phyloP scores from a whole-genome alignment of 2,888 invertebrate species.

The Theristus sp. region DNA sequence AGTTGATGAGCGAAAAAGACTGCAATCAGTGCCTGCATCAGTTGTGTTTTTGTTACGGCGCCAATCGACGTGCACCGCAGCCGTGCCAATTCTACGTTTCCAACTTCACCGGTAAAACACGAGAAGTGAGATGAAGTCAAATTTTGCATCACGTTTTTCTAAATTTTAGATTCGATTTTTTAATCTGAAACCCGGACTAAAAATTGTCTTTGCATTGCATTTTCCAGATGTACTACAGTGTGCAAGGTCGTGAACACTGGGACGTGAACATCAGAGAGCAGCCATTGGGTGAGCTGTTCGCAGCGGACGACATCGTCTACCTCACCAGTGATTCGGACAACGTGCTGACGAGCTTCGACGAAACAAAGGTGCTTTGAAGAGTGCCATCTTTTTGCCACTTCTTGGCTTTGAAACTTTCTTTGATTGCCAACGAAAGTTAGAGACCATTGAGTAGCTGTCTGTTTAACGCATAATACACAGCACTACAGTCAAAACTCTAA shows the following conservation, averaged over 20 bases:
- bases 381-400: too few species aligned
- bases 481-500: too few species aligned
- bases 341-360: slow-evolving; percentile 42
- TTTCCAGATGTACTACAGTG: not conserved
- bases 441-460: too few species aligned
- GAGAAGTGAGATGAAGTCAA: not conserved
- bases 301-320: slow-evolving; percentile 56
- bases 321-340: slow-evolving; percentile 83
- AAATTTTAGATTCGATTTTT: too few species aligned
- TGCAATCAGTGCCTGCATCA: slow-evolving; percentile 1
- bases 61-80: slow-evolving; percentile 4
- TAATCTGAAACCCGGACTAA: too few species aligned
- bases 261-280: not conserved
- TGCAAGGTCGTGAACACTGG: slow-evolving; percentile 1
- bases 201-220: too few species aligned
- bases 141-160: not conserved
- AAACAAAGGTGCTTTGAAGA: slow-evolving; percentile 10
- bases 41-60: slow-evolving; percentile 5
- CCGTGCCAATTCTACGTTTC: slow-evolving; percentile 5
- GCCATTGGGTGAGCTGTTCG: slow-evolving; percentile 8
- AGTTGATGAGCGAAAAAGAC: slow-evolving; percentile 62
- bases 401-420: not conserved
- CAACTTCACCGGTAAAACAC: not conserved
- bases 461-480: too few species aligned
- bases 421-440: too few species aligned